Conservation (phyloP, 2,113 vertebrate species). For the Cebus imitator region DNA sequence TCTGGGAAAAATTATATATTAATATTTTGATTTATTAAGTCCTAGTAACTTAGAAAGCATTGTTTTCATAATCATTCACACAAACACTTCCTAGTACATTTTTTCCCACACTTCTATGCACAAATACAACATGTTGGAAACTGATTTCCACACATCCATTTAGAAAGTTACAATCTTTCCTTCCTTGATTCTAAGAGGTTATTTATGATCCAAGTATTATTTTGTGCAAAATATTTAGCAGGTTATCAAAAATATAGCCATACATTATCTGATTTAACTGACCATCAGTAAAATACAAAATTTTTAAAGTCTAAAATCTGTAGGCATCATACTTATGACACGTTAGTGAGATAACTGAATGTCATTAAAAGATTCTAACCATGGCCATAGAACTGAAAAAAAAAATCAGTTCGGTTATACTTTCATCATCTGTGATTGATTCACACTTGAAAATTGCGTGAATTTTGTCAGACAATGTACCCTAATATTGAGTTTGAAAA, state of each 20-base stretch:
- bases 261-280: neutral
- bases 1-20: neutral
- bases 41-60: neutral
- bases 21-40: neutral
- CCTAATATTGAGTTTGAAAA: neutral
- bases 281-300: neutral
- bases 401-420: neutral
- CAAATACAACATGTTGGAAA: constrained; percentile 8
- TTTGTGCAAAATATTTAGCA: neutral
- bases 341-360: neutral
- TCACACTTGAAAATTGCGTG: neutral
- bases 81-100: neutral
- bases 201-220: neutral
- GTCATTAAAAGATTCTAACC: neutral
- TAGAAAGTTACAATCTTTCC: neutral
- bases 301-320: neutral
- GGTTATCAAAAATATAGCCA: neutral
- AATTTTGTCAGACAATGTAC: neutral
- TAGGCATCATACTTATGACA: neutral
- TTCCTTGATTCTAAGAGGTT: constrained; percentile 30
- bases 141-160: neutral
- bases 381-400: neutral
- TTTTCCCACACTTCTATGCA: neutral
- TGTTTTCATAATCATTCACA: constrained; percentile 25
- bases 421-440: neutral